Evolutionary conservation across 35 echinoderm and acorn worm species (phyloP).

Genomic region (Anneissia japonica): DNA sequence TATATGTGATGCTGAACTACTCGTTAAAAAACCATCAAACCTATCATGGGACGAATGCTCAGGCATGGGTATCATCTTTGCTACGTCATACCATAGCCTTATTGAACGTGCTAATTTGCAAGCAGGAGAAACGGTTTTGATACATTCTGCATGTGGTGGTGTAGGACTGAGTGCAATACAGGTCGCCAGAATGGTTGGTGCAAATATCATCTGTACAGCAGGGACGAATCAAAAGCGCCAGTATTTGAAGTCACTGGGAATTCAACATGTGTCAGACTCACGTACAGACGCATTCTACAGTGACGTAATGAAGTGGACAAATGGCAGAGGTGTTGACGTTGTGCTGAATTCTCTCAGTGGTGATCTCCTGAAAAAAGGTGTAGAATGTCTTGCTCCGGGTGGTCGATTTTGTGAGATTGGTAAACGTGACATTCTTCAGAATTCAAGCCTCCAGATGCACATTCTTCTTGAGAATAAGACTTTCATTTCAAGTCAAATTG

Average conservation of each 20-base stretch:
- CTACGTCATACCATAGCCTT: slow-evolving; percentile 62
- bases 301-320: slow-evolving; percentile 40
- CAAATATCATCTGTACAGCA: slow-evolving; percentile 51
- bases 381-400: slow-evolving; percentile 27
- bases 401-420: slow-evolving; percentile 59
- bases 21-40: slow-evolving; percentile 47
- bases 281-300: slow-evolving; percentile 15
- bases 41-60: slow-evolving; percentile 13
- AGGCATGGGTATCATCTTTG: slow-evolving; percentile 41
- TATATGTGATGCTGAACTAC: slow-evolving; percentile 22
- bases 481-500: slow-evolving; percentile 58
- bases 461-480: slow-evolving; percentile 44
- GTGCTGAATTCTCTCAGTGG: slow-evolving; percentile 43
- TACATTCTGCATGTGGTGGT: slow-evolving; percentile 33
- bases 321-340: slow-evolving; percentile 57
- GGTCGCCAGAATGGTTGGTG: slow-evolving; percentile 41
- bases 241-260: slow-evolving; percentile 30
- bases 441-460: slow-evolving; percentile 26
- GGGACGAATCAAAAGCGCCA: not conserved
- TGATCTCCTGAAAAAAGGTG: slow-evolving; percentile 26
- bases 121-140: slow-evolving; percentile 57
- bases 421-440: slow-evolving; percentile 36
- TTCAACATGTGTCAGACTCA: slow-evolving; percentile 8
- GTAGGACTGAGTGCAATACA: slow-evolving; percentile 59
- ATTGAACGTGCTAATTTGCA: slow-evolving; percentile 62